Evolutionary conservation across 2,797 vertebrate species (phyloP).

Genomic region (Falco berigora): DNA sequence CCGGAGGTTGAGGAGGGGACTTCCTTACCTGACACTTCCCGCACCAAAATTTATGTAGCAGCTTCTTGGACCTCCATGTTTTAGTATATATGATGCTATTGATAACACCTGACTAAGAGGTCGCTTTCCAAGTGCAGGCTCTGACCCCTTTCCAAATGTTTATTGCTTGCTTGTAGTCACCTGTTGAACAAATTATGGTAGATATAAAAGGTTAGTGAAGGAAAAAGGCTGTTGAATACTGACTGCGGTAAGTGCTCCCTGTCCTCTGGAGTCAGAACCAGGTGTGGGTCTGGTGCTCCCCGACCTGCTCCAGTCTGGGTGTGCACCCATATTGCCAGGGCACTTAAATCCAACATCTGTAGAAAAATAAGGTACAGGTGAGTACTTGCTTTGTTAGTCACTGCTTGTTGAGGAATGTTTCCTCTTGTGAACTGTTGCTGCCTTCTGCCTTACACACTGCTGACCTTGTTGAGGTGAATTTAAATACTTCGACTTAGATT

Average conservation of each 20-base stretch:
- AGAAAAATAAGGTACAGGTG: background rate
- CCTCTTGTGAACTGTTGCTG: background rate
- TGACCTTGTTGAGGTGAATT: background rate
- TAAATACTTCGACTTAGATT: background rate
- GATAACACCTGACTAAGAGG: background rate
- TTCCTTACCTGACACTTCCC: background rate
- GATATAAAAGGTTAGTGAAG: background rate
- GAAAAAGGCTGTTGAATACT: background rate
- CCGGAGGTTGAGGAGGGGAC: background rate
- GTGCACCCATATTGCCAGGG: background rate
- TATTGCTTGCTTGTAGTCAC: background rate
- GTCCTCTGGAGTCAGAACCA: background rate
- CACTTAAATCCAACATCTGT: background rate
- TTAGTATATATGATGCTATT: background rate
- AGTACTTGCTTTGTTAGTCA: background rate
- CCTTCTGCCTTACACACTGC: background rate
- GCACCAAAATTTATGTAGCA: background rate
- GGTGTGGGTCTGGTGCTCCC: background rate
- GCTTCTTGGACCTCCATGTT: background rate
- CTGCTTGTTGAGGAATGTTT: background rate
- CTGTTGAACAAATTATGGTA: background rate
- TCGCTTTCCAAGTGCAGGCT: background rate
- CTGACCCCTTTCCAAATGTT: background rate
- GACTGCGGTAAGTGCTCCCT: background rate
- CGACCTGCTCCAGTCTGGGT: background rate